Base-by-base conservation (phyloP, 2,888 invertebrate genomes). In the Leuctra nigra region DNA sequence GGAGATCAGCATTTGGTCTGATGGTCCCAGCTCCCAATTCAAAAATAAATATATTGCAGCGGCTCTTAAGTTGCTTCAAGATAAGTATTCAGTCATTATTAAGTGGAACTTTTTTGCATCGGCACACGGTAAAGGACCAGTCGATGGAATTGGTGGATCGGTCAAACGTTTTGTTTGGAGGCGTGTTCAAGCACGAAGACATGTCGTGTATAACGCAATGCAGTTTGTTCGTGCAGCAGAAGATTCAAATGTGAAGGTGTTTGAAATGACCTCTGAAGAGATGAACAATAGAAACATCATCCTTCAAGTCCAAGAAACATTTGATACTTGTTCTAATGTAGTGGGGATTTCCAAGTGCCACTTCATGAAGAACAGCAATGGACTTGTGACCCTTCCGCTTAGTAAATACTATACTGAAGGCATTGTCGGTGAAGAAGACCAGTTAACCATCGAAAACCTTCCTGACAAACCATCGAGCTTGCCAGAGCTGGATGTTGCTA, bases 21-120 rank as follows among this genome's bases (percentile, higher is more conserved):
- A 52, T 33, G 36, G 53, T 22, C 35, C 25, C 14, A 52, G 53
- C 13, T 33, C 33, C n/a, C 36, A 36, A 2, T 52, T 52, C 22
- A 52, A 52, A 18, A 52, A 52, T 13, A 25, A 13, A 16, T 52
- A 52, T 33, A 48, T 48, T 14, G 48, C 48, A 48, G 23, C 18
- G 16, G 24, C 48, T 11, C 11, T 48, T 2, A n/a, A 6, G 25
- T n/a, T 14, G 18, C 33, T 50, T 35, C 24, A 22, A 50, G 9
- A 23, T 11, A 25, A 25, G 35, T n/a, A 35, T 13, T 13, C 14
- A 1, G 16, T 24, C 2, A 50, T 18, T 2, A 2, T 50, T 18
- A 18, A 14, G 6, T 35, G 25, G 33, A 50, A 33, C 18, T 50
- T 33, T 16, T 50, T 50, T 16, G 29, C 52, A 9, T 24, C 29